A percentile compares a stretch with the other conserved stretches of the same genome.
Evolutionary conservation across 2,888 invertebrate species (phyloP).

Genomic region (Lymantria monacha): DNA sequence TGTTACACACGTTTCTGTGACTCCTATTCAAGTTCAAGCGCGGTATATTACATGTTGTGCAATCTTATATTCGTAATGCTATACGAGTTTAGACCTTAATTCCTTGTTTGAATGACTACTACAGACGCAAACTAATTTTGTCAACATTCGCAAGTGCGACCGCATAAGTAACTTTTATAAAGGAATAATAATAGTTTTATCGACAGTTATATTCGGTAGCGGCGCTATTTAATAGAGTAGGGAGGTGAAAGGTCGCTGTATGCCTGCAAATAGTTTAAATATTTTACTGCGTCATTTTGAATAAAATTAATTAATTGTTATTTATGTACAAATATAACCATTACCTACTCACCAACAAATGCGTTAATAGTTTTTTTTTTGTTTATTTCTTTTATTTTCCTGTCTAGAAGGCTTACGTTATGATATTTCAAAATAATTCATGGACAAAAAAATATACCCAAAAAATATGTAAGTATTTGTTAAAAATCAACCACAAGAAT

Average conservation of each 20-base stretch:
- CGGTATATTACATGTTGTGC: not conserved
- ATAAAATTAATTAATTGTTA: too few species aligned
- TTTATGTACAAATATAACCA: too few species aligned
- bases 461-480: too few species aligned
- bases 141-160: conserved; percentile 9
- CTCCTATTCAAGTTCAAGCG: not conserved
- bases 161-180: conserved; percentile 2
- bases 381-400: too few species aligned
- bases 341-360: too few species aligned
- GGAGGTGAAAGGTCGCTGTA: conserved; percentile 8
- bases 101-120: not conserved
- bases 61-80: not conserved
- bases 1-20: conserved; percentile 10
- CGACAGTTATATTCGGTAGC: conserved; percentile 1
- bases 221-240: conserved; percentile 6
- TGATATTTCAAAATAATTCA: too few species aligned
- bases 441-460: too few species aligned
- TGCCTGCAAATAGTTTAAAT: not conserved
- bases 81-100: conserved; percentile 7
- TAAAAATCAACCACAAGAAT: too few species aligned
- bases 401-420: too few species aligned
- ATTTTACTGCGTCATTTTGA: too few species aligned
- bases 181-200: conserved; percentile 3
- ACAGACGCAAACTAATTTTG: not conserved
- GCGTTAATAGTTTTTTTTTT: too few species aligned